Conservation (phyloP, 2,888 invertebrate genomes). For the Tetheella fluctuosa region DNA sequence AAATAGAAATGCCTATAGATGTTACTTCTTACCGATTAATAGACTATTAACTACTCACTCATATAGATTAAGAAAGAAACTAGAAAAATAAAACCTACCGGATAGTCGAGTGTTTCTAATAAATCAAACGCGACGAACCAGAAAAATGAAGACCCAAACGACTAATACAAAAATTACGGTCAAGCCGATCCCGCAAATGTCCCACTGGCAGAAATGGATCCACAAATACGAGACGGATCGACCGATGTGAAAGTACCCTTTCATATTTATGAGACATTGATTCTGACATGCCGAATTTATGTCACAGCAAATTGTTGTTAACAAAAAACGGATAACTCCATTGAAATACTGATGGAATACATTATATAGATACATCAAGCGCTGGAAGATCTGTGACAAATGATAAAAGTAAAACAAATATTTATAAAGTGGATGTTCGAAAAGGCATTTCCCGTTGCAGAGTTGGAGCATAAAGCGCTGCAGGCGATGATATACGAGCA, state of each 20-base stretch:
- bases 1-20: too few relatives aligned
- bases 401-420: neutral
- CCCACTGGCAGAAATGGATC: neutral
- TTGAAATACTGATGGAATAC: slow-evolving; percentile 3
- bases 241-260: slow-evolving; percentile 12
- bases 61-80: neutral
- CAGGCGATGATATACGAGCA: slow-evolving; percentile 1
- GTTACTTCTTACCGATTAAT: too few relatives aligned
- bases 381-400: neutral
- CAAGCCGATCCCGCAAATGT: neutral
- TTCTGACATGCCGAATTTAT: slow-evolving; percentile 32
- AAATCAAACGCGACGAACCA: slow-evolving; percentile 1
- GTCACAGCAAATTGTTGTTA: slow-evolving; percentile 26
- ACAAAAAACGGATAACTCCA: slow-evolving; percentile 13
- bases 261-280: slow-evolving; percentile 21
- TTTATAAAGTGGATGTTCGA: neutral
- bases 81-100: neutral
- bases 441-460: neutral
- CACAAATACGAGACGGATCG: slow-evolving; percentile 6
- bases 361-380: neutral
- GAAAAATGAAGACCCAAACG: neutral
- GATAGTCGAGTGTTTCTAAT: neutral
- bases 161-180: slow-evolving; percentile 1
- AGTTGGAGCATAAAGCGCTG: slow-evolving; percentile 6
- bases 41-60: too few relatives aligned